Percentiles rank a stretch among this genome's conserved stretches.
These are phyloP conservation scores for Burhinus bistriatus DNA, from an alignment of 2,113 vertebrate species.

Conservation along the genomic window DNA sequence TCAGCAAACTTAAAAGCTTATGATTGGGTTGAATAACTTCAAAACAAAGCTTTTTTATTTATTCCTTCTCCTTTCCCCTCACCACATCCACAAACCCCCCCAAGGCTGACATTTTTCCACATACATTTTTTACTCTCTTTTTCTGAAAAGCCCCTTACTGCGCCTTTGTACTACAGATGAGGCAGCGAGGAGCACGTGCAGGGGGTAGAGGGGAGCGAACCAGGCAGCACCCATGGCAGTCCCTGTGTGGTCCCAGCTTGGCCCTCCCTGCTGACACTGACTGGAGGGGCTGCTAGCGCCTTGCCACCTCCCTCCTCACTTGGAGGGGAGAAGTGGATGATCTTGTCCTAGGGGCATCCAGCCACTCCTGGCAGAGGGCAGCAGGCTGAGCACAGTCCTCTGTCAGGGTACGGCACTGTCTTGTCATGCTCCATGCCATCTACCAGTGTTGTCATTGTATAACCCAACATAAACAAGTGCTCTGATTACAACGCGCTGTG, in stretches of 20 bases:
- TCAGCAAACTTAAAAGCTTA: neutral
- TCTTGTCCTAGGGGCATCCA: too few relatives aligned
- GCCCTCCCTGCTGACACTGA: neutral
- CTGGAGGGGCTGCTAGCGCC: rapidly evolving
- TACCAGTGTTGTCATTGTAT: neutral
- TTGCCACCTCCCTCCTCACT: neutral
- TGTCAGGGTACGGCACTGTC: neutral
- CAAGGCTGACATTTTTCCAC: neutral
- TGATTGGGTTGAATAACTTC: neutral
- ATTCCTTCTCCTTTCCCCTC: neutral
- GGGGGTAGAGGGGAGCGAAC: neutral
- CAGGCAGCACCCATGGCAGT: neutral
- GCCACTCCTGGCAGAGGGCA: neutral
- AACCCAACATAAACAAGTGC: neutral
- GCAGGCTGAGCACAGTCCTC: neutral
- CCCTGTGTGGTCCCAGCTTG: neutral
- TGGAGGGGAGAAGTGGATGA: neutral
- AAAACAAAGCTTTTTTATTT: neutral
- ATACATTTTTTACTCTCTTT: neutral
- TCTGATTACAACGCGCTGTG: neutral
- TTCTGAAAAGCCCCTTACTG: neutral
- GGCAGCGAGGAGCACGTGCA: neutral
- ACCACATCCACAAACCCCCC: neutral
- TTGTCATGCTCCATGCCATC: neutral
- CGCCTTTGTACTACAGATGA: neutral